These are phyloP conservation scores for Vimba vimba DNA, from an alignment of 2,113 vertebrate genomes.

Conservation along the genomic window DNA sequence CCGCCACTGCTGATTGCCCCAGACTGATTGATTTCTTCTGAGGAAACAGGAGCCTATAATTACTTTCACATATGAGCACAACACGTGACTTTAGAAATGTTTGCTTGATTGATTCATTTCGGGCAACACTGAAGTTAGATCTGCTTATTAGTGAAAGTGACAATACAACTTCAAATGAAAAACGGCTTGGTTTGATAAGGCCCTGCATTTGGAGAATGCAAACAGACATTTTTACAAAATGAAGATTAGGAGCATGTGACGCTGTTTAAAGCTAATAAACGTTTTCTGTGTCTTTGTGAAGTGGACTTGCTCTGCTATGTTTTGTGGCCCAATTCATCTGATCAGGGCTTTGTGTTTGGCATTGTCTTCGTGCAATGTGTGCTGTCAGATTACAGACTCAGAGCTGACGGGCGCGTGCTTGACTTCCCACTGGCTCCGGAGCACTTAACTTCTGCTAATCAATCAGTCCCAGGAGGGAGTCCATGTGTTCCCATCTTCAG, in stretches of 20 bases:
- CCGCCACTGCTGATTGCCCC: constrained; percentile 24
- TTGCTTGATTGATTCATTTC: not conserved
- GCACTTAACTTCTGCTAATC: constrained; percentile 5
- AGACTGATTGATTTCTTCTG: constrained; percentile 46
- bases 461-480: constrained; percentile 32
- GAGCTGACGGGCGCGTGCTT: not conserved
- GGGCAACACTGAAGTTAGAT: not conserved
- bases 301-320: not conserved
- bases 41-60: constrained; percentile 44
- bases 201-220: not conserved
- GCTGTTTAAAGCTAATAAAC: constrained; percentile 16
- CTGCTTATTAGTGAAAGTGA: not conserved
- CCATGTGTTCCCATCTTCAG: not conserved
- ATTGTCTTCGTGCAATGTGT: constrained; percentile 16
- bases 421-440: constrained; percentile 14
- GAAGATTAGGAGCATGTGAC: not conserved
- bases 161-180: not conserved
- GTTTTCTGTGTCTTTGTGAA: not conserved
- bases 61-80: constrained; percentile 30
- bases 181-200: not conserved
- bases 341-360: constrained; percentile 1
- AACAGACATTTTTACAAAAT: not conserved
- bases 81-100: constrained; percentile 4
- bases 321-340: constrained; percentile 1
- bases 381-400: constrained; percentile 22